Percentiles rank a stretch among this genome's conserved stretches.
These are phyloP conservation scores for Cyrtonyx montezumae DNA, from an alignment of 2,113 vertebrate species.

Conservation along the genomic window DNA sequence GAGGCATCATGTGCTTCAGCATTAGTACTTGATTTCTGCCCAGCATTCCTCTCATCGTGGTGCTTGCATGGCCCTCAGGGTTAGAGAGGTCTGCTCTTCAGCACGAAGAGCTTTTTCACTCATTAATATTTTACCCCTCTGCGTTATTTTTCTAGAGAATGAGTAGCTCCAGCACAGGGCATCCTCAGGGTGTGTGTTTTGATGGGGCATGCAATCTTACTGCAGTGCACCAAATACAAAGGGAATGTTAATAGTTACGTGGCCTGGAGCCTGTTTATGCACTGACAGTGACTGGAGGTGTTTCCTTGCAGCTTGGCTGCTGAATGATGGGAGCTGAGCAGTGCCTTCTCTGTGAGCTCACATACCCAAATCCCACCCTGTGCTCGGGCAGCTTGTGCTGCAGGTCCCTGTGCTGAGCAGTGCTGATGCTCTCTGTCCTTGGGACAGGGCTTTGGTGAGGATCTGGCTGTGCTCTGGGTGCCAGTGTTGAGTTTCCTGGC, in stretches of 20 bases:
- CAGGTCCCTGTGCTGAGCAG: background rate
- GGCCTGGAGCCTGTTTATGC: background rate
- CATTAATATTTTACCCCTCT: background rate
- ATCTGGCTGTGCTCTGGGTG: background rate
- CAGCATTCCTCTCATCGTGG: fast-evolving
- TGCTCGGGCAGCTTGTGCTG: background rate
- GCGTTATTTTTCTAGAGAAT: fast-evolving
- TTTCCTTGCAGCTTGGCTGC: background rate
- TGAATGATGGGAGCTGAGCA: fast-evolving
- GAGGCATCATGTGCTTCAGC: fast-evolving
- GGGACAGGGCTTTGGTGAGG: background rate
- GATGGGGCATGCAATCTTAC: background rate
- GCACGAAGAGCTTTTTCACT: background rate
- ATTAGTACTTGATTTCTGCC: background rate
- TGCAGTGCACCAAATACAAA: background rate
- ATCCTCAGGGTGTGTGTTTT: fast-evolving
- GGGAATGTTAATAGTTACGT: fast-evolving
- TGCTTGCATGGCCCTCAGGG: fast-evolving
- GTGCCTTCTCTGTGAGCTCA: background rate
- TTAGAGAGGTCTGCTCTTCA: background rate
- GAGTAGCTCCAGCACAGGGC: background rate
- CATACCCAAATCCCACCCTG: fast-evolving
- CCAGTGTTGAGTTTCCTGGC: background rate
- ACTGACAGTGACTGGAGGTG: background rate
- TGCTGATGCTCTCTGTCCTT: background rate